Evolutionary conservation across 2,113 vertebrate genomes (phyloP).

Genomic region (Sceloporus undulatus): DNA sequence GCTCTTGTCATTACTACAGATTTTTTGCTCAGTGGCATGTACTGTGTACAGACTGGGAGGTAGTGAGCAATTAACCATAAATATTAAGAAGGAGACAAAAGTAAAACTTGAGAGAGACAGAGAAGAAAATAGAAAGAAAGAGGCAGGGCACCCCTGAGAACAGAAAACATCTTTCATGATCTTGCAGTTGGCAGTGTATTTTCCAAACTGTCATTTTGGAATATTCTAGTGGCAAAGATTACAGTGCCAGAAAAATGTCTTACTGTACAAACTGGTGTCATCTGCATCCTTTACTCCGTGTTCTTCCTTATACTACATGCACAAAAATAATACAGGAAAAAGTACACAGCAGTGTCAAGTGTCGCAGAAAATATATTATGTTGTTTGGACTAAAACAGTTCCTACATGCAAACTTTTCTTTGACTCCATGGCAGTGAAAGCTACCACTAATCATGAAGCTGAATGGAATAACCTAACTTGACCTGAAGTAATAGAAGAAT

Average conservation of each 20-base stretch:
- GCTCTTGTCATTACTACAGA: slow-evolving; percentile 65
- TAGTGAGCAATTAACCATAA: slow-evolving; percentile 25
- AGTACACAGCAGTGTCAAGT: slow-evolving; percentile 37
- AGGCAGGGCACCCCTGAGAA: slow-evolving; percentile 25
- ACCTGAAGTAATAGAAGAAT: not conserved
- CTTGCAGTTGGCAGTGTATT: not conserved
- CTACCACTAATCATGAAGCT: slow-evolving; percentile 9
- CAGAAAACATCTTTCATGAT: not conserved
- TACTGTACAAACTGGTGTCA: slow-evolving; percentile 35
- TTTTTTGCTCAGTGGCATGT: slow-evolving; percentile 24
- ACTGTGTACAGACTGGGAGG: not conserved
- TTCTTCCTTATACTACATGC: slow-evolving; percentile 48
- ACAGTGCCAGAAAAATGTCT: slow-evolving; percentile 54
- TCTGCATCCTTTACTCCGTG: slow-evolving; percentile 27
- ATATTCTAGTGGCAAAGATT: slow-evolving; percentile 28
- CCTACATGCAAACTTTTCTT: not conserved
- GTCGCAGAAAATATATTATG: not conserved
- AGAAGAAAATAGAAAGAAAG: slow-evolving; percentile 30
- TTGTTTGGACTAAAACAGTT: slow-evolving; percentile 14
- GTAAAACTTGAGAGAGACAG: not conserved
- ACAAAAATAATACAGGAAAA: not conserved
- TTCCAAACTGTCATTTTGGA: too few relatives aligned
- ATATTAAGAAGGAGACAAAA: not conserved
- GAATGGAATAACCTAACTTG: not conserved
- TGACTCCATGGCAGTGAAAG: slow-evolving; percentile 16